A percentile compares a stretch with the other conserved stretches of the same genome.
phyloP scores from a whole-genome alignment of 2,113 vertebrate genomes.

The Rutilus rutilus region DNA sequence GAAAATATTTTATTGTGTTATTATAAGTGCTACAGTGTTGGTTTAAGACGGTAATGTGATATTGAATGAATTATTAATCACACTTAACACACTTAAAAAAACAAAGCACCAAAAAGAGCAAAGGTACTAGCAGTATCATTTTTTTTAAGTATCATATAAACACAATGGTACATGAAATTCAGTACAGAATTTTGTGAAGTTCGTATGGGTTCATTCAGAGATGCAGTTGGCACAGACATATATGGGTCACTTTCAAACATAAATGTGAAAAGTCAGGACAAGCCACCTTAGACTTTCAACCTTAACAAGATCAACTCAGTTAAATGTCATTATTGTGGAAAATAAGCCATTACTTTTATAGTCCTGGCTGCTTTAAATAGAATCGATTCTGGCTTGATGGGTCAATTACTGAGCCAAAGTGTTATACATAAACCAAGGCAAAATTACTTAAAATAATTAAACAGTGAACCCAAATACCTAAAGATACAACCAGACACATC shows the following conservation, averaged over 20 bases:
- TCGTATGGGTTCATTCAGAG: background rate
- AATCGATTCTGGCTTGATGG: slow-evolving; percentile 7
- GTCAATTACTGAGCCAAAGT: slow-evolving; percentile 1
- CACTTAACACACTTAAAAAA: background rate
- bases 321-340: background rate
- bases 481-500: background rate
- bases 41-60: background rate
- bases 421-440: background rate
- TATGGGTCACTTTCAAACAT: slow-evolving; percentile 2
- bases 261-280: background rate
- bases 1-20: background rate
- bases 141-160: background rate
- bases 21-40: background rate
- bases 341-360: slow-evolving; percentile 2
- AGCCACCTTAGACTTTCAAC: background rate
- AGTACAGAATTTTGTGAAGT: too few relatives aligned
- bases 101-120: background rate
- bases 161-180: background rate
- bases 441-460: background rate
- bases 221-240: background rate
- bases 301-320: slow-evolving; percentile 1
- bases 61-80: background rate
- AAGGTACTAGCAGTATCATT: background rate
- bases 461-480: background rate
- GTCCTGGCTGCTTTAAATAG: background rate